Evolutionary conservation across 2,888 invertebrate genomes (phyloP), one percentile per base, ranked within the genome.

Genomic region (Hypolimnas misippus): DNA sequence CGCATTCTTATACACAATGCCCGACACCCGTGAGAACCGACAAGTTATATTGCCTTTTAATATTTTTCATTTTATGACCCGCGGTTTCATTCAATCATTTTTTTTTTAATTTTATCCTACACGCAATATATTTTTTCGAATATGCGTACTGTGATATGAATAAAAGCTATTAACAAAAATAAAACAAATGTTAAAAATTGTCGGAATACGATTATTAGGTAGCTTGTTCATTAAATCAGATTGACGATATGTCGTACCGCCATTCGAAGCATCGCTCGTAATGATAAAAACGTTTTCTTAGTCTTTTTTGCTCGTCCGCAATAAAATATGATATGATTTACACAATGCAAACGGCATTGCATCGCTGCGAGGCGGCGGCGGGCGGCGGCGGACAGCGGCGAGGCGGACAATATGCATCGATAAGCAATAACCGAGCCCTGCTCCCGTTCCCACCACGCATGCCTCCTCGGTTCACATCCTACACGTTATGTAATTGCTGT

Each of bases 381-480:
- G 46, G 19, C 40, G 42, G 44, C 44, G 12, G 44, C 44, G 44
- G 17, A 5, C 42, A 7, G 0, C n/a, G 12, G 46, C 46, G 21
- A 12, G 12, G 21, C 44, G 8, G 29, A 54, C 54, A 60, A 50
- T 61, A 55, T 56, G 62, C 57, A 57, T 57, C 57, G 53, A 57
- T 57, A 50, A 63, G 53, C 57, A 63, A 57, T 57, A 52, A 35
- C 35, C 42, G 51, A 21, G 51, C 53, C n/a, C 19, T 54, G 57
- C 57, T 54, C 57, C 46, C 62, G 57, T 63, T 63, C 62, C 67
- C 62, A 65, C 58, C 62, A 55, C 62, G 44, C 53, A 44, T 44
- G 46, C 21, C 46, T 21, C 61, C 57, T 42, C 44, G 63, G 56
- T 56, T 56, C 56, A 33, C 56, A 56, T 44, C 31, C 38, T 49